Evolutionary conservation across 2,113 vertebrate species (phyloP), one percentile per base, ranked within the genome.

Genomic region (Sialia sialis): DNA sequence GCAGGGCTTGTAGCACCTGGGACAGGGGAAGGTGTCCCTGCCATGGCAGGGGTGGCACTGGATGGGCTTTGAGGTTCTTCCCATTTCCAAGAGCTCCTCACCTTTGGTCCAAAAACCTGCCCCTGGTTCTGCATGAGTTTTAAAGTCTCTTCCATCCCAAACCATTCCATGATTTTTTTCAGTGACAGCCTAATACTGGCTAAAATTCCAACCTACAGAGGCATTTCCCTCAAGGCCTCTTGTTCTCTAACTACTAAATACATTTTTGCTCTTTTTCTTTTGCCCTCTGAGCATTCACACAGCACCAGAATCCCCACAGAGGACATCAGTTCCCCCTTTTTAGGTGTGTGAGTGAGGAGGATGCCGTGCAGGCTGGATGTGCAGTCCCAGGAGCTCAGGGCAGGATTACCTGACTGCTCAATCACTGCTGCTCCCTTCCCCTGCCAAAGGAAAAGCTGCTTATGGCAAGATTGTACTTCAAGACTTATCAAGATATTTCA

Each of bases 401-500:
- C 36, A 89, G 87, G 93, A 94, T 91, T 89, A 84, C 66, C 81
- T 46, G 23, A 13, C 75, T 77, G 92, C 87, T 90, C 90, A 21
- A 2, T 90, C 92, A 25, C 86, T 77, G 58, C 79, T 88, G 51
- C 92, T 95, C 88, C 10, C 85, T 43, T 32, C 1, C 22, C 43
- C 92, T 92, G 93, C 93, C 95, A 72, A 49, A 94, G 74, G 60
- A 81, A 92, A 92, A 96, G 89, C 93, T 95, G 88, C 92, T 94
- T 91, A 81, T 43, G 87, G 87, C 83, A 87, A 82, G 86, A 68
- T 48, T 84, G 64, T 72, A 34, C 93, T 94, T 94, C 73, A 91
- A 58, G 87, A 75, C 60, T 84, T 82, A 89, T 19, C 93, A 82
- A 87, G 94, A 87, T 88, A 86, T 88, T 96, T 85, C 90, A 83